Percentiles rank a stretch among this genome's conserved stretches.
phyloP scores from a whole-genome alignment of 2,113 vertebrate species.

The Mionectes macconnelli region DNA sequence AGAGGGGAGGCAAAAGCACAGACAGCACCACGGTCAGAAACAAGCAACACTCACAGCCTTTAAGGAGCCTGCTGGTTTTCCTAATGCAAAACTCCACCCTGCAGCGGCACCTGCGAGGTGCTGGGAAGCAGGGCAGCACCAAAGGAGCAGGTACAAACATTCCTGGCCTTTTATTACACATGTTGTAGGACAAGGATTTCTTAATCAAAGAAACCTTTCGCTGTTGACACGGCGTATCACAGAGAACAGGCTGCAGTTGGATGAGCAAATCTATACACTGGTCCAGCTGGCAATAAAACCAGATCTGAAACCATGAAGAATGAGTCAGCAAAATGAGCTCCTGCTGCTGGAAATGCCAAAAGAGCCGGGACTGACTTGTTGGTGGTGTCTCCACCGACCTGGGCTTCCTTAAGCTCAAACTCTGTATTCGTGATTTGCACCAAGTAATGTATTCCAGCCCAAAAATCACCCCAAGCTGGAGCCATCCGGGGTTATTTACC shows the following conservation, averaged over 20 bases:
- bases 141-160: background rate
- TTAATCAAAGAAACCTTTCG: background rate
- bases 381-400: background rate
- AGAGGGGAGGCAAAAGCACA: background rate
- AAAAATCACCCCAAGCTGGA: background rate
- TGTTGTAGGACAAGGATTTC: background rate
- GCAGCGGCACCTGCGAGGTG: fast-evolving
- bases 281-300: background rate
- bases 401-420: background rate
- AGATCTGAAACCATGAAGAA: background rate
- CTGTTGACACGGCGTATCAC: background rate
- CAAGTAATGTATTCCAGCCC: background rate
- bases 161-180: background rate
- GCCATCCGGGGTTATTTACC: background rate
- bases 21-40: background rate
- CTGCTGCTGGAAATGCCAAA: background rate
- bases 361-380: background rate
- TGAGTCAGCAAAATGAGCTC: fast-evolving
- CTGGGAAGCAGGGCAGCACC: background rate
- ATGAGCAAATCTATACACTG: background rate
- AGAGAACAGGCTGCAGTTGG: background rate
- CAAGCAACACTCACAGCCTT: background rate
- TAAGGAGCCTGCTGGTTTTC: background rate
- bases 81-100: background rate
- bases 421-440: fast-evolving